A percentile compares a stretch with the other conserved stretches of the same genome.
Evolutionary conservation across 2,113 vertebrate genomes (phyloP).

Genomic region (Centrocercus urophasianus): DNA sequence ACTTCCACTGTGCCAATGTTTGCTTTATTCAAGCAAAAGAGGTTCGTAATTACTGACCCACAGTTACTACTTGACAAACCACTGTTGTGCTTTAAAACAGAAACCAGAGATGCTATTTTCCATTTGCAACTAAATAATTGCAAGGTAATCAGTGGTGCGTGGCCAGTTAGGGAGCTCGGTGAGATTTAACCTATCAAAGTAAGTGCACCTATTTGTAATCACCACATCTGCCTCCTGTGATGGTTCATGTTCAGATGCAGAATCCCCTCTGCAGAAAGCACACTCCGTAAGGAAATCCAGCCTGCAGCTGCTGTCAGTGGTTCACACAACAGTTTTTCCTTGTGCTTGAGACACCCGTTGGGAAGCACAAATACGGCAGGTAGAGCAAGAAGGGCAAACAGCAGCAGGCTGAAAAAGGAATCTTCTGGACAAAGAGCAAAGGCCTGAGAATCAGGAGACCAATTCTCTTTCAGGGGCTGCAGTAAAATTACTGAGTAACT

Average conservation of each 20-base stretch:
- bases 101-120: neutral
- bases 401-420: neutral
- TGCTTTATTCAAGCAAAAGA: constrained; percentile 5
- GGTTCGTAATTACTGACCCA: neutral
- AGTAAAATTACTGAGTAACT: neutral
- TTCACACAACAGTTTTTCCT: neutral
- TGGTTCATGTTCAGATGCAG: neutral
- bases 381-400: neutral
- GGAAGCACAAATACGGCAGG: neutral
- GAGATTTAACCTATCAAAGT: neutral
- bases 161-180: neutral
- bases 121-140: neutral
- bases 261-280: constrained; percentile 6
- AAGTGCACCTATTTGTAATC: neutral
- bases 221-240: neutral
- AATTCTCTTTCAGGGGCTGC: neutral
- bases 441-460: neutral
- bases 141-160: neutral
- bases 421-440: neutral
- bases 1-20: neutral
- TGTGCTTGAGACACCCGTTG: neutral
- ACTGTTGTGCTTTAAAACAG: constrained; percentile 8
- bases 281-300: neutral
- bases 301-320: neutral
- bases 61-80: neutral